Conservation (phyloP, 2,888 invertebrate genomes). For the Pristionchus fissidentatus region DNA sequence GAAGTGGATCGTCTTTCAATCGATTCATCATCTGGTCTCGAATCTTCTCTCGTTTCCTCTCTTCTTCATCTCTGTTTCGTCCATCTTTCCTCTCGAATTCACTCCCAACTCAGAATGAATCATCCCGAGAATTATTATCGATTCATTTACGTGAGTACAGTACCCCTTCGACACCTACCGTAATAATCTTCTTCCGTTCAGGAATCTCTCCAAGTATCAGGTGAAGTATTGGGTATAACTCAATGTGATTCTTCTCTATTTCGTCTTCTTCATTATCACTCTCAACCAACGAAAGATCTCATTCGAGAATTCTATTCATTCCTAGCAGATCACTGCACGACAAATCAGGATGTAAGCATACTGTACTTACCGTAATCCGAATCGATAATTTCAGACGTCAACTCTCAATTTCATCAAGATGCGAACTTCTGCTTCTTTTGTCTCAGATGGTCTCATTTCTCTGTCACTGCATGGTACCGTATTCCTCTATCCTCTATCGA, state of each 20-base stretch:
- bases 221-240: conserved; percentile 9
- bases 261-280: conserved; percentile 45
- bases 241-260: conserved; percentile 37
- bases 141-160: conserved; percentile 30
- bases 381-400: neutral
- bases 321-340: neutral
- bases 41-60: neutral
- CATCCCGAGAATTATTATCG: conserved; percentile 24
- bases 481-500: neutral
- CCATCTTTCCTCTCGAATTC: conserved; percentile 22
- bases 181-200: conserved; percentile 6
- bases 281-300: conserved; percentile 29
- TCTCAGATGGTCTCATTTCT: conserved; percentile 34
- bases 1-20: conserved; percentile 4
- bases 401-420: neutral
- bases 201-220: neutral
- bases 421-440: conserved; percentile 14
- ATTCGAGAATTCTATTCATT: conserved; percentile 22
- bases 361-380: neutral
- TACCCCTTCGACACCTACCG: neutral
- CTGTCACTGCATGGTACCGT: conserved; percentile 22
- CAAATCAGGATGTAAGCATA: conserved; percentile 26
- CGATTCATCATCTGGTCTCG: neutral
- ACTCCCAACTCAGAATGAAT: neutral
- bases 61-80: conserved; percentile 7